A percentile compares a stretch with the other conserved stretches of the same genome.
Conservation (phyloP, 92 coral and sea anemone species). For the Phenganax stokvisi region DNA sequence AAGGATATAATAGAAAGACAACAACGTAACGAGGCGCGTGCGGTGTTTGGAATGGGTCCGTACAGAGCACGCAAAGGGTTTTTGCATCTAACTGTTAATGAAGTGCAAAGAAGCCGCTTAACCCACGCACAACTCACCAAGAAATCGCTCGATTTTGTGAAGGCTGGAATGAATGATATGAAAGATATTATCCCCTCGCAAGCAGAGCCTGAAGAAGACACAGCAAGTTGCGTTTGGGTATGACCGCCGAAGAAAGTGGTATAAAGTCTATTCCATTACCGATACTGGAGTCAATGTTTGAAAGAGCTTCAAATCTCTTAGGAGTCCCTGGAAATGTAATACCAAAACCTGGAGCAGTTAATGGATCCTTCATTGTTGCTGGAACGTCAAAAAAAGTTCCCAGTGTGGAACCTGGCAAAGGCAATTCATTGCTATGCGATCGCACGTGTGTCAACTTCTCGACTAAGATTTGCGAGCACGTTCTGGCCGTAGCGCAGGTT, state of each 20-base stretch:
- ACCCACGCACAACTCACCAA: conserved; percentile 19
- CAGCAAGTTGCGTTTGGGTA: too few relatives aligned
- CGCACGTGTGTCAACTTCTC: conserved; percentile 36
- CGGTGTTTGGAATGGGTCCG: conserved; percentile 35
- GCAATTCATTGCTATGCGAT: conserved; percentile 43
- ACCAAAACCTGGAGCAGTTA: conserved; percentile 42
- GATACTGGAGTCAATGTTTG: conserved; percentile 36
- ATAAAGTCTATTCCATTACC: not conserved
- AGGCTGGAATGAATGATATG: conserved; percentile 28
- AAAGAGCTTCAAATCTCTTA: conserved; percentile 33
- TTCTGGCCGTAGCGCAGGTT: conserved; percentile 43
- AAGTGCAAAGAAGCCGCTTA: conserved; percentile 18
- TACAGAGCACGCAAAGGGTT: conserved; percentile 31
- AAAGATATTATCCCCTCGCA: conserved; percentile 17
- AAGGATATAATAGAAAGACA: conserved; percentile 30
- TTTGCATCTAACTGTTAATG: conserved; percentile 23
- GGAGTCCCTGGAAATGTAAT: conserved; percentile 26
- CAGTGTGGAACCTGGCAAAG: conserved; percentile 32
- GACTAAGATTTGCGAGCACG: conserved; percentile 42
- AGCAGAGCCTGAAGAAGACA: not conserved
- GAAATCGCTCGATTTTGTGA: conserved; percentile 12
- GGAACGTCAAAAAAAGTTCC: conserved; percentile 22
- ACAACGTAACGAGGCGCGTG: conserved; percentile 37
- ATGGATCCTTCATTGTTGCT: conserved; percentile 46
- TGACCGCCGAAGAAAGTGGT: too few relatives aligned